phyloP scores from a whole-genome alignment of 2,797 vertebrate genomes.

The Gambusia yucatana region DNA sequence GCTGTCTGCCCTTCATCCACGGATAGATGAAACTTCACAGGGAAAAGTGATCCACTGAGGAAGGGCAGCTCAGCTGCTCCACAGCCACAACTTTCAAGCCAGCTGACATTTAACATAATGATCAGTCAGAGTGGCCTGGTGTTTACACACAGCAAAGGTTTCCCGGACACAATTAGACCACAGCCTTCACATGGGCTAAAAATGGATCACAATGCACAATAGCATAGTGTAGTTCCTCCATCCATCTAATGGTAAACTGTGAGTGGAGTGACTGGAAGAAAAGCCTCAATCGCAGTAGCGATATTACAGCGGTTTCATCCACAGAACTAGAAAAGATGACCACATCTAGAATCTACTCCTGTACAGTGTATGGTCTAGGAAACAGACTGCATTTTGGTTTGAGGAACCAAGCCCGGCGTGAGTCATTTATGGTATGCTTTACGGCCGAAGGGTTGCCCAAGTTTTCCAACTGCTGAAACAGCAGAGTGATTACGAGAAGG shows the following conservation, averaged over 20 bases:
- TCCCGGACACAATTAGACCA: slow-evolving; percentile 78
- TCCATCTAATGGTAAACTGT: slow-evolving; percentile 73
- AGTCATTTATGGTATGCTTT: slow-evolving; percentile 71
- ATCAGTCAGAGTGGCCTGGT: slow-evolving; percentile 74
- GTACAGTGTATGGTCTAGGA: slow-evolving; percentile 65
- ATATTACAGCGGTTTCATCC: slow-evolving; percentile 72
- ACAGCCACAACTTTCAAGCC: slow-evolving; percentile 69
- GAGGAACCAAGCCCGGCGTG: slow-evolving; percentile 57
- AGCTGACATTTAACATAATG: slow-evolving; percentile 80
- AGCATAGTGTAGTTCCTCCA: slow-evolving; percentile 60
- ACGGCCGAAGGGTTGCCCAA: slow-evolving; percentile 54
- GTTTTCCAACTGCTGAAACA: slow-evolving; percentile 53
- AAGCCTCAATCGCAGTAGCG: slow-evolving; percentile 74
- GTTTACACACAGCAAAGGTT: slow-evolving; percentile 74
- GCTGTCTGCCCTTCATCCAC: slow-evolving; percentile 60
- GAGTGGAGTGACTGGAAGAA: slow-evolving; percentile 78
- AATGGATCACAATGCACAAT: slow-evolving; percentile 77
- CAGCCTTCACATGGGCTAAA: slow-evolving; percentile 70
- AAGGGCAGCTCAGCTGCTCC: slow-evolving; percentile 69
- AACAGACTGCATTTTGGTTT: slow-evolving; percentile 63
- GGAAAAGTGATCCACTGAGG: slow-evolving; percentile 70
- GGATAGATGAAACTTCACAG: slow-evolving; percentile 76
- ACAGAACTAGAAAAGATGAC: slow-evolving; percentile 66
- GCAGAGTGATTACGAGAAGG: slow-evolving; percentile 33
- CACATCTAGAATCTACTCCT: slow-evolving; percentile 64